These are phyloP conservation scores for Saccostrea glomerata DNA, from an alignment of 1,140 invertebrate species.

Conservation along the genomic window DNA sequence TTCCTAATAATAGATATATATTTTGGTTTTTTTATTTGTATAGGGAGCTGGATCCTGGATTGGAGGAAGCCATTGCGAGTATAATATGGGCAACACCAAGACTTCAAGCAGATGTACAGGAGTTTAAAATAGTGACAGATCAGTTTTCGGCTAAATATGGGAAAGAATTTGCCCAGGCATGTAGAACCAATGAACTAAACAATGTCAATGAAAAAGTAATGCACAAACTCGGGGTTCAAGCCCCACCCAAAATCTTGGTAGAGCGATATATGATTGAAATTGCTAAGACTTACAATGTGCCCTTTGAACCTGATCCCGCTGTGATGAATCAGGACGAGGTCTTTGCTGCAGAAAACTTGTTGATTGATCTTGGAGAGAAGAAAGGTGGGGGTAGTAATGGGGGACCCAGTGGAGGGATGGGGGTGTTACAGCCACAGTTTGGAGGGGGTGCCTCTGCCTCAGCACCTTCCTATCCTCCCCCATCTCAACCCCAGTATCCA, in stretches of 20 bases:
- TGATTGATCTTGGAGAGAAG: conserved; percentile 86
- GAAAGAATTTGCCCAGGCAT: conserved; percentile 87
- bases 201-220: conserved; percentile 97
- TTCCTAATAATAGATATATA: not conserved
- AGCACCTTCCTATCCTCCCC: conserved; percentile 39
- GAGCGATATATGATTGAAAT: conserved; percentile 93
- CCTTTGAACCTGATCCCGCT: conserved; percentile 76
- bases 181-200: conserved; percentile 78
- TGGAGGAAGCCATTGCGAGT: conserved; percentile 97
- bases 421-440: conserved; percentile 58
- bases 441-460: conserved; percentile 38
- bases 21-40: not conserved
- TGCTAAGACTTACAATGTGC: conserved; percentile 87
- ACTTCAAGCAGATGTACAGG: conserved; percentile 80
- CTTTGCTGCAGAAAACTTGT: conserved; percentile 84
- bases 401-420: conserved; percentile 75
- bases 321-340: conserved; percentile 90
- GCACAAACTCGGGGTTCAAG: conserved; percentile 96
- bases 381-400: conserved; percentile 77
- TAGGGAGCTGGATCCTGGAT: conserved; percentile 94
- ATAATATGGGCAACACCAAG: conserved; percentile 98
- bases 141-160: conserved; percentile 96
- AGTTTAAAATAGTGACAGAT: conserved; percentile 95
- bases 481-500: conserved; percentile 29
- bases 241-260: conserved; percentile 96